phyloP scores from a whole-genome alignment of 2,888 invertebrate species.

The Homarus gammarus region DNA sequence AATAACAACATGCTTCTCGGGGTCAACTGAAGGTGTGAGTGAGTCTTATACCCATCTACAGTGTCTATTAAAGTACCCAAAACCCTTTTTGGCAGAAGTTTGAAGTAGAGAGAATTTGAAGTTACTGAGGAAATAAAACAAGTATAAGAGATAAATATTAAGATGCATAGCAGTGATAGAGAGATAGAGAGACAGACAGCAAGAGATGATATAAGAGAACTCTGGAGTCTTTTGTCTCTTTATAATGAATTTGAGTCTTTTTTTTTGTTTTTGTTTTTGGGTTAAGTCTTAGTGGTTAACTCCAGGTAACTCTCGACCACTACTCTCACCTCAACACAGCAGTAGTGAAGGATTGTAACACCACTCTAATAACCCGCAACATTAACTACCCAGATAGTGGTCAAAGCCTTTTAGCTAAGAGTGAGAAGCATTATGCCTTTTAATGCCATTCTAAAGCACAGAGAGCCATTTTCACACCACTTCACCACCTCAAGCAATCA shows the following conservation, averaged over 20 bases:
- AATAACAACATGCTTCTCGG: too few relatives aligned
- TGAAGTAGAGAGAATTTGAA: background rate
- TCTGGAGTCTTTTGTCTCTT: too few relatives aligned
- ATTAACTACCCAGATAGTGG: background rate
- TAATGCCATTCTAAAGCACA: slow-evolving; percentile 5
- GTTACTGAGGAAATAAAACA: background rate
- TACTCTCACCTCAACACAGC: background rate
- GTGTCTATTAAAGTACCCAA: background rate
- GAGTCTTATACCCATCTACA: background rate
- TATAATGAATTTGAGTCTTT: too few relatives aligned
- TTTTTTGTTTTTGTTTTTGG: slow-evolving; percentile 14
- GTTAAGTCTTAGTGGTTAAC: background rate
- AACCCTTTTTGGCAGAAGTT: slow-evolving; percentile 17
- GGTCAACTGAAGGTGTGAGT: too few relatives aligned
- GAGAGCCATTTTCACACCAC: background rate
- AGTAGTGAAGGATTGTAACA: too few relatives aligned
- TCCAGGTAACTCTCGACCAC: background rate
- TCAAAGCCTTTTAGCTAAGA: slow-evolving; percentile 6
- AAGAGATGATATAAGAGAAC: background rate
- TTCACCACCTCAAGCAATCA: too few relatives aligned
- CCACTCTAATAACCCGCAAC: too few relatives aligned
- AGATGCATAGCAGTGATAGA: background rate
- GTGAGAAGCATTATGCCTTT: background rate
- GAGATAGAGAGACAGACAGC: background rate
- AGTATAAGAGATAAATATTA: background rate